Base-by-base conservation (phyloP, 2,888 invertebrate genomes). In the Matsumyia berberina region DNA sequence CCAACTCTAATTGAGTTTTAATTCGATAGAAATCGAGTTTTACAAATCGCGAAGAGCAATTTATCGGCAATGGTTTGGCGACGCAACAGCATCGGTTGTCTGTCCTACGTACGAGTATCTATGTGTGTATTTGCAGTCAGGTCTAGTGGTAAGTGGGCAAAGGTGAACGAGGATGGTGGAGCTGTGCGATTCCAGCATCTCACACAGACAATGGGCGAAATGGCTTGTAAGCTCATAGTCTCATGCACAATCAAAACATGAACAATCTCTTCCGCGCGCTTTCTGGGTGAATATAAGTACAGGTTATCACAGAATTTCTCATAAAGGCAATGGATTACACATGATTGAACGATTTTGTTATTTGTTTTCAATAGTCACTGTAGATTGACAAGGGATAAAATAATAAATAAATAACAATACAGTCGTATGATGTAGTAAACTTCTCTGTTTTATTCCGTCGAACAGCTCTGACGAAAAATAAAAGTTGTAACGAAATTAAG, bases 21-120 rank as follows among this genome's bases (percentile, higher is more conserved):
- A 51, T 72, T 72, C 33, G n/a, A 58, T 39, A 60, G 29, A 60
- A 60, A 72, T 51, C 39, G 17, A 49, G 24, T 72, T 67, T 67
- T 53, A 29, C 66, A 60, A 39, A 60, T 35, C 5, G 12, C 35
- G 39, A 57, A 31, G 37, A 72, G 29, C 39, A 46, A 29, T 57
- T 70, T 39, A 58, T 58, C 5, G 66, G 24, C 11, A 44, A 70
- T 49, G 12, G 58, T 44, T 24, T 46, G 58, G 11, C 58, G 29
- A 58, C 70, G 58, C 35, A 29, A 51, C 51, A 39, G 33, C 29
- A 9, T 35, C 24, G 35, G 5, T 11, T 11, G 33, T 53, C 8
- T 4, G 8, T 5, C 2, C 7, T 29, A 29, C 29, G 24, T 53
- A 24, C 2, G 11, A n/a, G n/a, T n/a, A n/a, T n/a, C n/a, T n/a